A percentile compares a stretch with the other conserved stretches of the same genome.
These are phyloP conservation scores for Drosophila nigromelanica DNA, from an alignment of 1,140 invertebrate species.

Conservation along the genomic window DNA sequence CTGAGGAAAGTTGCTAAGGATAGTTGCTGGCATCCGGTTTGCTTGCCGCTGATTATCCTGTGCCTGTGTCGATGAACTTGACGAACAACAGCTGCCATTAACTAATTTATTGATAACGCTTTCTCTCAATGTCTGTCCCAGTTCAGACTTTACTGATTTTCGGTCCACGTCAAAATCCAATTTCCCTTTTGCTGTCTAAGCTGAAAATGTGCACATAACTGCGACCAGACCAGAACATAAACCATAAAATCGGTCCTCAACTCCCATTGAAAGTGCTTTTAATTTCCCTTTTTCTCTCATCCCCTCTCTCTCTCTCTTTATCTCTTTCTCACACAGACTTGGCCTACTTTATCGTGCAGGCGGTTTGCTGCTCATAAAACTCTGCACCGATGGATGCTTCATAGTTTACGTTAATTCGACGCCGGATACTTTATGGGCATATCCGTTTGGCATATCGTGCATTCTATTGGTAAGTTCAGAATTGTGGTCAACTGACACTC, in stretches of 20 bases:
- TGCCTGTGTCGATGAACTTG: no score
- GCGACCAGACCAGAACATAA: slow-evolving; percentile 36
- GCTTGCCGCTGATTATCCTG: background rate
- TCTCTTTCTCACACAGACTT: slow-evolving; percentile 82
- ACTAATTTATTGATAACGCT: slow-evolving; percentile 7
- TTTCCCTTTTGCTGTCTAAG: slow-evolving; percentile 43
- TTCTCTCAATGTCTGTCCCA: background rate
- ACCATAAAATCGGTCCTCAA: slow-evolving; percentile 32
- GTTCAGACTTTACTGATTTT: slow-evolving; percentile 10
- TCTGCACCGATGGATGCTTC: slow-evolving; percentile 86
- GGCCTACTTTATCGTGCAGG: slow-evolving; percentile 86
- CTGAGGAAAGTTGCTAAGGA: background rate
- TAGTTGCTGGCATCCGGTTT: background rate
- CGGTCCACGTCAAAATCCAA: slow-evolving; percentile 25
- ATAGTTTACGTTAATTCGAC: slow-evolving; percentile 87
- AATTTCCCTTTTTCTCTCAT: slow-evolving; percentile 26
- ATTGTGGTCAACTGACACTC: slow-evolving; percentile 37
- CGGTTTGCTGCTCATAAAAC: slow-evolving; percentile 85
- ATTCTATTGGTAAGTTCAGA: slow-evolving; percentile 85
- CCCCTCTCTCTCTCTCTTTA: background rate
- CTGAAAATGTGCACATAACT: slow-evolving; percentile 11
- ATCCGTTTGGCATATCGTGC: slow-evolving; percentile 86
- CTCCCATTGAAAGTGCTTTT: slow-evolving; percentile 26
- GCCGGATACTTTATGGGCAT: slow-evolving; percentile 85
- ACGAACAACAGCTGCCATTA: background rate